Base-by-base conservation (phyloP, 2,113 vertebrate genomes). In the Pogona vitticeps region DNA sequence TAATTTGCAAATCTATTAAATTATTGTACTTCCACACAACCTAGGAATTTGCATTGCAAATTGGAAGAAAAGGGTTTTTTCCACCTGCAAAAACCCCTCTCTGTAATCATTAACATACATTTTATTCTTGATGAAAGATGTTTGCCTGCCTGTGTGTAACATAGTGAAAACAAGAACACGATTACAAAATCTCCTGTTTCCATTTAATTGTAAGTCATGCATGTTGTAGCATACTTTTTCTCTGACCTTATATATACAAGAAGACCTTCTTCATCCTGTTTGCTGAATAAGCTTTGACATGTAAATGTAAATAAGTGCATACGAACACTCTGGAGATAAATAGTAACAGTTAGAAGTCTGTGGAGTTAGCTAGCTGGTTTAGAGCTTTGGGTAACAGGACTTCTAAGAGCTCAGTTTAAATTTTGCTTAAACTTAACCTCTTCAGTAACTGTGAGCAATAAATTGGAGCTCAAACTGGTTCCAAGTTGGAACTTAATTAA, bases 1-100 rank as follows among this genome's bases (percentile, higher is more conserved):
- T 82, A 80, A 87, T 87, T 87, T 87, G 85, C 85, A 82, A 56
- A 87, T 82, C 85, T 87, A 0, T 38, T 12, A 85, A 26, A 58
- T 76, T 75, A 89, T 88, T 77, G 86, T 18, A 20, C 63, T 2
- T 23, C 61, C 6, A 0, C 2, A 46, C 80, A 21, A 83, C 84
- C 46, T 52, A 14, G 1, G 78, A 23, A 75, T 1, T 71, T 26
- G 77, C 5, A 65, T 83, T 85, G 65, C 70, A 36, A 1, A 2
- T 14, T 0, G 21, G 9, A 6, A 61, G 56, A 28, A 28, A 1
- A 6, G 3, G n/a, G 23, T 61, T 68, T 68, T 7, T 85, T 3
- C 12, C 6, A 0, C 13, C 21, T 86, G 2, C 77, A 2, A 76
- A 33, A 89, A 88, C 88, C 71, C 75, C 36, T 73, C 33, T 76